Conservation (phyloP, 1,140 invertebrate species). For the Orussus abietinus region DNA sequence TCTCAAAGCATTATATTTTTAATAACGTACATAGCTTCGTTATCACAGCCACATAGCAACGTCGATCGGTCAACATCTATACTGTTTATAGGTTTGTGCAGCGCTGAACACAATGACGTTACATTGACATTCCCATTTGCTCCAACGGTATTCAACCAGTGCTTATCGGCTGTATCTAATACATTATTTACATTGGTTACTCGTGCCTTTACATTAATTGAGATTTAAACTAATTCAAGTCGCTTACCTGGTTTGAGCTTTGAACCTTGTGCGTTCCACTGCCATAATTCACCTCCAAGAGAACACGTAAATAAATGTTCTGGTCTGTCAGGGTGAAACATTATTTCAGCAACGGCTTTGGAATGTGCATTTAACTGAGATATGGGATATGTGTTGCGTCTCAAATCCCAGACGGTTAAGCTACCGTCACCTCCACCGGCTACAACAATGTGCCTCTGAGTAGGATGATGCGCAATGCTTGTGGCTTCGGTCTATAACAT, state of each 20-base stretch:
- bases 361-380: conserved; percentile 75
- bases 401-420: conserved; percentile 84
- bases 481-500: conserved; percentile 67
- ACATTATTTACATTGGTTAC: conserved; percentile 9
- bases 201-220: conserved; percentile 24
- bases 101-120: conserved; percentile 63
- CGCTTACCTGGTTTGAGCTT: conserved; percentile 42
- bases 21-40: conserved; percentile 76
- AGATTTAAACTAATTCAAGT: conserved; percentile 22
- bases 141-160: conserved; percentile 64
- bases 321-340: conserved; percentile 78
- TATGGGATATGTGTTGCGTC: conserved; percentile 75
- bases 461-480: conserved; percentile 76
- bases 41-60: conserved; percentile 76
- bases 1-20: conserved; percentile 55
- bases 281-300: conserved; percentile 76
- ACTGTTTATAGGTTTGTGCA: conserved; percentile 74
- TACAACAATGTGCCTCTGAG: conserved; percentile 77
- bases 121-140: conserved; percentile 69
- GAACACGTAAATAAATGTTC: conserved; percentile 80
- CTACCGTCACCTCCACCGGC: conserved; percentile 79
- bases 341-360: conserved; percentile 72
- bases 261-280: conserved; percentile 65
- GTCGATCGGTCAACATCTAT: conserved; percentile 70
- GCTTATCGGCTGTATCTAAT: conserved; percentile 51